Percentiles rank a stretch among this genome's conserved stretches.
These are phyloP conservation scores for Vanessa tameamea DNA, from an alignment of 1,140 invertebrate species.

Conservation along the genomic window DNA sequence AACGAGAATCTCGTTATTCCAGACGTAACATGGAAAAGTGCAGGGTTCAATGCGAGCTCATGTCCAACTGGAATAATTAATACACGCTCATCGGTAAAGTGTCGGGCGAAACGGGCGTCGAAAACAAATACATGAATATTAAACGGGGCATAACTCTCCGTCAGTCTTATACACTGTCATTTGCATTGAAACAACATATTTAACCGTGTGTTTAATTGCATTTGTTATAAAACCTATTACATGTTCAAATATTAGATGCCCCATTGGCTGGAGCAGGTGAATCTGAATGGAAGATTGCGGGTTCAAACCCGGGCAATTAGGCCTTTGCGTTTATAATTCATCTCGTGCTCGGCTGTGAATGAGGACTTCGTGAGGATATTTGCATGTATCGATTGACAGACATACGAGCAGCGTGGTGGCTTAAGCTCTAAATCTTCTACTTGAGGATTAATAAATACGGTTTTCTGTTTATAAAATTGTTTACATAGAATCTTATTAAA, in stretches of 20 bases:
- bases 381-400: too few species aligned
- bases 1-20: constrained; percentile 21
- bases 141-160: constrained; percentile 57
- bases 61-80: constrained; percentile 62
- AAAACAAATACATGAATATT: constrained; percentile 77
- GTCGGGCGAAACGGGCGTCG: constrained; percentile 58
- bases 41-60: constrained; percentile 56
- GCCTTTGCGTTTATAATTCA: too few species aligned
- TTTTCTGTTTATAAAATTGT: too few species aligned
- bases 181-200: constrained; percentile 32
- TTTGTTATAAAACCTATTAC: not conserved
- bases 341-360: too few species aligned
- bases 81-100: constrained; percentile 64
- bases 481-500: too few species aligned
- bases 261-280: not conserved
- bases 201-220: constrained; percentile 6
- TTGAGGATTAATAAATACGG: too few species aligned
- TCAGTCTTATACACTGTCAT: constrained; percentile 47
- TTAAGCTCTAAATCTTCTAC: too few species aligned
- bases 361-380: too few species aligned
- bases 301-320: too few species aligned
- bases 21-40: constrained; percentile 31
- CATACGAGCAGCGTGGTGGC: too few species aligned
- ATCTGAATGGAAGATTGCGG: too few species aligned
- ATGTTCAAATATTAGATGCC: not conserved